Conservation (phyloP, 2,888 invertebrate species). For the Helicoverpa assulta region DNA sequence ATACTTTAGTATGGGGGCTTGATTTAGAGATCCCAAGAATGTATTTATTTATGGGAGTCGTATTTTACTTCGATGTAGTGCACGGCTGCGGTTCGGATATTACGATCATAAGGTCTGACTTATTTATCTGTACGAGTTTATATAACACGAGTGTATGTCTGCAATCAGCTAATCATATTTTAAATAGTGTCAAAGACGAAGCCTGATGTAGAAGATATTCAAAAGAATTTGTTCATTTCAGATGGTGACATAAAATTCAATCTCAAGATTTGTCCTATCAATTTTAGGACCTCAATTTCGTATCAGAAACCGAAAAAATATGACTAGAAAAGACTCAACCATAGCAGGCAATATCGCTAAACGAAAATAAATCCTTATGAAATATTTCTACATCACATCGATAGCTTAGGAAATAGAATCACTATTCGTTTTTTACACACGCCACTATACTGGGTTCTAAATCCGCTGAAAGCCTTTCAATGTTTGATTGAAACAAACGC, state of each 20-base stretch:
- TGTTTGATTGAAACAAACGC: constrained; percentile 73
- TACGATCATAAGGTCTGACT: constrained; percentile 16
- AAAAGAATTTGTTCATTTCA: background rate
- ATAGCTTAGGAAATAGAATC: constrained; percentile 59
- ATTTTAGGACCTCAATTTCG: background rate
- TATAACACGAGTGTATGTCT: background rate
- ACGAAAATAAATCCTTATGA: constrained; percentile 9
- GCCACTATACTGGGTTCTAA: constrained; percentile 48
- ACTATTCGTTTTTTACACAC: constrained; percentile 57
- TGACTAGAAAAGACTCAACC: background rate
- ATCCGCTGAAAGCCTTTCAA: constrained; percentile 78
- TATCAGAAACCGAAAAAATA: background rate
- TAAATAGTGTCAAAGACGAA: too few species aligned
- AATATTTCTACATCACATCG: constrained; percentile 26
- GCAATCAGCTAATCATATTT: background rate
- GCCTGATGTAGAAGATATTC: too few species aligned
- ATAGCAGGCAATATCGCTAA: background rate
- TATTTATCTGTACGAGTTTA: constrained; percentile 12
- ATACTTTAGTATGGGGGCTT: constrained; percentile 6
- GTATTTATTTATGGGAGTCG: constrained; percentile 35
- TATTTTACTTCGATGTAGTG: constrained; percentile 15
- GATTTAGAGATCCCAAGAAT: constrained; percentile 13
- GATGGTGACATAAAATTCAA: too few species aligned
- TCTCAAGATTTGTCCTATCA: too few species aligned
- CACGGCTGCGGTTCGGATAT: constrained; percentile 8